Evolutionary conservation across 2,113 vertebrate species (phyloP).

Genomic region (Vidua chalybeata): DNA sequence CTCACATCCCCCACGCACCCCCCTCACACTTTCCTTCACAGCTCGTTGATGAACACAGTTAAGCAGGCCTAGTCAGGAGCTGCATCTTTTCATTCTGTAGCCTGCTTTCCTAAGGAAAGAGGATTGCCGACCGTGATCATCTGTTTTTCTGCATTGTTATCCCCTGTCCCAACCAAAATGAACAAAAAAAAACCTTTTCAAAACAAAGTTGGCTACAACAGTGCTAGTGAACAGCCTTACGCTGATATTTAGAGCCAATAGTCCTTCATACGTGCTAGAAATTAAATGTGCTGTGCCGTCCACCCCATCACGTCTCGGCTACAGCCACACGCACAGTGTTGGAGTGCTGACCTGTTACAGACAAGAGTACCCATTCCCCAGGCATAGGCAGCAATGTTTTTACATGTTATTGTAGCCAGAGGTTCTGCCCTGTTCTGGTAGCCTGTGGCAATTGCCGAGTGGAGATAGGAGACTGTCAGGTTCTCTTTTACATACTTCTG

Average conservation of each 20-base stretch:
- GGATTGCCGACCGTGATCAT: not conserved
- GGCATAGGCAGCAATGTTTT: not conserved
- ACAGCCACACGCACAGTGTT: rapidly evolving
- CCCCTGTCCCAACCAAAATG: too few relatives aligned
- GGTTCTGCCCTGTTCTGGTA: not conserved
- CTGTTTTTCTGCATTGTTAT: not conserved
- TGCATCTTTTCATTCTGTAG: not conserved
- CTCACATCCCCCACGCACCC: rapidly evolving
- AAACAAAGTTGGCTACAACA: not conserved
- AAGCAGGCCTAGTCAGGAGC: not conserved
- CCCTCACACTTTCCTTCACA: not conserved
- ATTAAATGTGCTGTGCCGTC: too few relatives aligned
- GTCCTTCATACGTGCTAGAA: not conserved
- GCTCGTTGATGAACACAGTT: not conserved
- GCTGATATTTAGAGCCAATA: not conserved
- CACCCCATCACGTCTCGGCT: not conserved
- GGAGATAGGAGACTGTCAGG: not conserved
- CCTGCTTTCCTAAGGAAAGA: not conserved
- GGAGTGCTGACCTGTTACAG: rapidly evolving
- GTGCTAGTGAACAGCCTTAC: not conserved
- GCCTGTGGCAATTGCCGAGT: not conserved
- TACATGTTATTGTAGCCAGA: not conserved
- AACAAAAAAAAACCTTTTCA: not conserved
- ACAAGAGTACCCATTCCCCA: not conserved
- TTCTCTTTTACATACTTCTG: not conserved